phyloP scores from a whole-genome alignment of 1,140 invertebrate species.

The Macrocentrus cingulum region DNA sequence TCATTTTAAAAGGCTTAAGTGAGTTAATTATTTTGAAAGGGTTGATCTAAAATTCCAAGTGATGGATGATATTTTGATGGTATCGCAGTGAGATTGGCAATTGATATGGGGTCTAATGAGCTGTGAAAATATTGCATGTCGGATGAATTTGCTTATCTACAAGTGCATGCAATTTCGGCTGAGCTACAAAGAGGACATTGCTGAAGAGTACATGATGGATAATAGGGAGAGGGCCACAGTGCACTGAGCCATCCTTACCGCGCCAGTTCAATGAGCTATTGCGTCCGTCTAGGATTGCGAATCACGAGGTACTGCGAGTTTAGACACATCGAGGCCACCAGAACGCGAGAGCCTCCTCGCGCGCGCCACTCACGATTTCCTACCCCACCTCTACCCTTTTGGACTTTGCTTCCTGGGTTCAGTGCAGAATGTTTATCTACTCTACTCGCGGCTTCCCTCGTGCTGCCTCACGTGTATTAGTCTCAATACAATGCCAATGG shows the following conservation, averaged over 20 bases:
- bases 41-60: no score
- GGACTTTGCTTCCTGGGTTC: constrained; percentile 3
- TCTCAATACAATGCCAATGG: constrained; percentile 1
- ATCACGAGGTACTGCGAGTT: constrained; percentile 49
- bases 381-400: constrained; percentile 27
- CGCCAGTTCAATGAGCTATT: constrained; percentile 34
- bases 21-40: no score
- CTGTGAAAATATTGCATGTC: no score
- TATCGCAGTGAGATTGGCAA: no score
- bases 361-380: constrained; percentile 35
- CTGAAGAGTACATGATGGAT: neutral
- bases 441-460: constrained; percentile 23
- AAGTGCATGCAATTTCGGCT: neutral
- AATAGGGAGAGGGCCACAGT: constrained; percentile 6
- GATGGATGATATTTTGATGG: no score
- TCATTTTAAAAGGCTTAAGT: no score
- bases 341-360: constrained; percentile 30
- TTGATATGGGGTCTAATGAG: no score
- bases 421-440: constrained; percentile 16
- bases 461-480: constrained; percentile 16
- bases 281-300: constrained; percentile 47
- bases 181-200: neutral
- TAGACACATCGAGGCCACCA: constrained; percentile 47
- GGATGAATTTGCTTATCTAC: neutral
- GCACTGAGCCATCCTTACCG: constrained; percentile 28